Evolutionary conservation across 2,888 invertebrate species (phyloP), one percentile per base, ranked within the genome.

Genomic region (Sthenelais limicola): DNA sequence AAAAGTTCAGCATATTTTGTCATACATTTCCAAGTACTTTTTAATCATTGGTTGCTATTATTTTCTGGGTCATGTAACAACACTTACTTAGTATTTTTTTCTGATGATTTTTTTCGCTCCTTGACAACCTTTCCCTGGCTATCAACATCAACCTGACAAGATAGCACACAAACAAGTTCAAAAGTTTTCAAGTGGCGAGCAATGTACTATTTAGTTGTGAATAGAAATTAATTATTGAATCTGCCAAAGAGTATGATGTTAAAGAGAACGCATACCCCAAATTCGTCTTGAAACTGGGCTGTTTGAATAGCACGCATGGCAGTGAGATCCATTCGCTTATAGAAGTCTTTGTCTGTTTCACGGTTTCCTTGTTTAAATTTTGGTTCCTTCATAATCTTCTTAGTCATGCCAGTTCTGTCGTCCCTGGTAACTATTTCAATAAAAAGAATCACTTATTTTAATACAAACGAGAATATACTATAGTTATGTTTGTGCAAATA

Each of bases 281-380:
- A 84, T 67, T 82, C 82, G 21, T 81, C 78, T 62, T 83, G 81
- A 52, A 83, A 73, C 69, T 81, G 76, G 30, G 78, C 62, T 52
- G 78, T 77, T 5, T 75, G 52, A 26, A 82, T 73, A 24, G 78
- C 80, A 32, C 68, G 73, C 24, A 79, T 69, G 7, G 82, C 75
- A 69, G 81, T 79, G 18, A 76, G 56, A 30, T 83, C 80, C 9
- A 84, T 77, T 58, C 84, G 72, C 5, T 76, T 70, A 67, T 82
- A 58, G 68, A 84, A 84, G 7, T 73, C 56, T n/a, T 72, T 51
- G 7, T 82, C 82, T 28, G 71, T 76, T 71, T 84, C 84, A 28
- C 72, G 69, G 49, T 77, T 78, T n/a, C 77, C 74, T 71, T 82
- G 78, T 5, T 75, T 52, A 73, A 82, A 82, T 33, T 66, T 73